Conservation (phyloP, 2,113 vertebrate species). For the Caretta caretta region DNA sequence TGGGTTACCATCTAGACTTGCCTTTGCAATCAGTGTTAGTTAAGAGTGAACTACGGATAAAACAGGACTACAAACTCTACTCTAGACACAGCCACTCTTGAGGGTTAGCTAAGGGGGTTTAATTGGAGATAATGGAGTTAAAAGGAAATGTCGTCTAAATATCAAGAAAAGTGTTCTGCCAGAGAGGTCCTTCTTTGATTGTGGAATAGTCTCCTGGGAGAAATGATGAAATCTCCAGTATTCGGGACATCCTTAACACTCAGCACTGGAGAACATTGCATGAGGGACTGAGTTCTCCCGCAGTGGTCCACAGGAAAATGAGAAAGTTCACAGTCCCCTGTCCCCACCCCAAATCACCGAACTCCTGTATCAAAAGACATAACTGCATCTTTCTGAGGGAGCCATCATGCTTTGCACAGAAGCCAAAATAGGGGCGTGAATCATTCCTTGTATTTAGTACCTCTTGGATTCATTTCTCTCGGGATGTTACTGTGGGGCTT, state of each 20-base stretch:
- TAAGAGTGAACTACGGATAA: background rate
- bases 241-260: background rate
- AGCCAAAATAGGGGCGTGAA: background rate
- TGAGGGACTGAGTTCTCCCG: background rate
- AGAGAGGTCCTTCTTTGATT: background rate
- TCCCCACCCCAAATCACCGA: background rate
- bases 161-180: background rate
- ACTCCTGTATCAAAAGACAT: background rate
- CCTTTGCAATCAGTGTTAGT: background rate
- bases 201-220: background rate
- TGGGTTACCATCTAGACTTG: background rate
- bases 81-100: background rate
- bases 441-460: background rate
- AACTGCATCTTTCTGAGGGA: background rate
- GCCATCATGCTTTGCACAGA: rapidly evolving
- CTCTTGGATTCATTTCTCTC: background rate
- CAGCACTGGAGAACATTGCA: background rate
- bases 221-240: background rate
- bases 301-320: background rate
- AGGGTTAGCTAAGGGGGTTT: background rate
- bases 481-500: slow-evolving; percentile 5
- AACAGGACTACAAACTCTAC: background rate
- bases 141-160: background rate
- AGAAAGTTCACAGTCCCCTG: background rate
- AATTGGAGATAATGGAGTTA: background rate